phyloP scores from a whole-genome alignment of 1,140 invertebrate genomes.

The Chymomyza costata region DNA sequence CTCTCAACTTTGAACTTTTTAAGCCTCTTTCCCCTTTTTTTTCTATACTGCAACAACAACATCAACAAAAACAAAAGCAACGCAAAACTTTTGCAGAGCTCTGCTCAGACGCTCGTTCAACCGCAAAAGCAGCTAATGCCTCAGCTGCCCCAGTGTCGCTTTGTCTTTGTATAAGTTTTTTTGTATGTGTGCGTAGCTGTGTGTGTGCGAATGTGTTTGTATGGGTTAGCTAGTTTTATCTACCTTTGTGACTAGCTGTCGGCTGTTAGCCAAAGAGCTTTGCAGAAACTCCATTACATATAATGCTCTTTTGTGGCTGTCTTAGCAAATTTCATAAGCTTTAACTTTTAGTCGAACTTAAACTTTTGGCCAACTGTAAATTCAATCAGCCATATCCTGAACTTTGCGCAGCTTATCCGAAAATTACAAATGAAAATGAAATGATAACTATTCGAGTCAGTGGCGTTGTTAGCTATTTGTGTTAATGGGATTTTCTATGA shows the following conservation, averaged over 20 bases:
- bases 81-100: constrained; percentile 5
- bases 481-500: no score
- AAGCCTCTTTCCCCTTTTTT: no score
- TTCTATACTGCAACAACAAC: constrained; percentile 11
- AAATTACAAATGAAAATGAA: constrained; percentile 23
- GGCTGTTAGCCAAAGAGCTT: not conserved
- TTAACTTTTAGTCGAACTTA: no score
- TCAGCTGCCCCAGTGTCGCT: no score
- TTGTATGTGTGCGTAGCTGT: no score
- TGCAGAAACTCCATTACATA: constrained; percentile 23
- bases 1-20: constrained; percentile 42
- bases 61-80: not conserved
- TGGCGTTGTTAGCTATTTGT: no score
- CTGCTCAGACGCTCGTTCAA: constrained; percentile 48
- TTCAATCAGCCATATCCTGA: no score
- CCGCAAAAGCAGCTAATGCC: constrained; percentile 68
- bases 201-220: constrained; percentile 13
- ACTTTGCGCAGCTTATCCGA: no score
- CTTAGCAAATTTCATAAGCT: constrained; percentile 10
- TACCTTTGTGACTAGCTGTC: not conserved
- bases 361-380: no score
- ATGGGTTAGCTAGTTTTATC: constrained; percentile 12
- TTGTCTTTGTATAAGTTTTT: no score
- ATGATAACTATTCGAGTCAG: constrained; percentile 49
- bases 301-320: constrained; percentile 1